A percentile compares a stretch with the other conserved stretches of the same genome.
These are phyloP conservation scores for Nicator chloris DNA, from an alignment of 2,113 vertebrate species.

Conservation along the genomic window DNA sequence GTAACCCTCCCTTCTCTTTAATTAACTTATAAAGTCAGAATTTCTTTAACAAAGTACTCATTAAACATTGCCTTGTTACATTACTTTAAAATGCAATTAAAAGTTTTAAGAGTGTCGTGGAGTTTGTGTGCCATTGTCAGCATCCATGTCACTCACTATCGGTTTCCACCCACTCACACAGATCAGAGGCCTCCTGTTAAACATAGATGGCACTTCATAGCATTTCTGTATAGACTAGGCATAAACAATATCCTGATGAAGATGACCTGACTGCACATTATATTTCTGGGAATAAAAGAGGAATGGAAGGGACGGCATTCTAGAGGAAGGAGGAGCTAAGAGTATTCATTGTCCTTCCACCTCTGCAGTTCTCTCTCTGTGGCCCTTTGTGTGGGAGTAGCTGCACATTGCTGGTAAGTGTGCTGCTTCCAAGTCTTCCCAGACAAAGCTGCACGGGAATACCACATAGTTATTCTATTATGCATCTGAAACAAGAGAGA, in stretches of 20 bases:
- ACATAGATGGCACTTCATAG: not conserved
- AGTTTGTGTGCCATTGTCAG: slow-evolving; percentile 49
- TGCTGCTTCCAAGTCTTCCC: not conserved
- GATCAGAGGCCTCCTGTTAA: slow-evolving; percentile 38
- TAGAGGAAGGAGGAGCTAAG: not conserved
- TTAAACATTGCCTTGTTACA: slow-evolving; percentile 51
- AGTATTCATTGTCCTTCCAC: not conserved
- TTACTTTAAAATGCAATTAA: slow-evolving; percentile 65
- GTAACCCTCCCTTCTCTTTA: slow-evolving; percentile 49
- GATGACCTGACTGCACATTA: not conserved
- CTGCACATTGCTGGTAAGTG: not conserved
- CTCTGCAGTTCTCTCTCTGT: not conserved
- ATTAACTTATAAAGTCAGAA: slow-evolving; percentile 66
- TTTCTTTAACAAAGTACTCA: slow-evolving; percentile 61
- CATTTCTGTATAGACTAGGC: not conserved
- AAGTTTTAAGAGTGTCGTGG: slow-evolving; percentile 4
- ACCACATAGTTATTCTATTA: not conserved
- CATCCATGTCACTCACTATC: not conserved
- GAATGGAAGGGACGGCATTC: not conserved
- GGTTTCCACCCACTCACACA: slow-evolving; percentile 35
- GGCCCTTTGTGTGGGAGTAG: not conserved
- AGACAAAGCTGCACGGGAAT: not conserved
- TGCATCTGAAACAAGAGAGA: not conserved
- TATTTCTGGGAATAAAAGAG: not conserved
- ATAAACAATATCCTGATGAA: not conserved